phyloP scores from a whole-genome alignment of 2,113 vertebrate species.

The Chlamydotis undulata region DNA sequence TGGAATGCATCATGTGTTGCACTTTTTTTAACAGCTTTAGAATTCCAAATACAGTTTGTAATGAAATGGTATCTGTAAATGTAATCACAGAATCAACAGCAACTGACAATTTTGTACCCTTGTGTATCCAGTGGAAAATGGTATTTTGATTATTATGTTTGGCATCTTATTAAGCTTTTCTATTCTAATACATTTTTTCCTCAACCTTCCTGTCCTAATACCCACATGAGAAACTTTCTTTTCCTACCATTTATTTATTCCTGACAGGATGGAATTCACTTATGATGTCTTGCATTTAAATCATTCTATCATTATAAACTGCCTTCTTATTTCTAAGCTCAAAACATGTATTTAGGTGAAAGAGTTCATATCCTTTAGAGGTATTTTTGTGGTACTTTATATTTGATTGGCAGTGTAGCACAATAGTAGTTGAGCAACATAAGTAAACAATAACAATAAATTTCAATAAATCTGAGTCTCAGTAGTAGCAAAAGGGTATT shows the following conservation, averaged over 20 bases:
- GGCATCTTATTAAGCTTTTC: constrained; percentile 5
- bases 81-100: background rate
- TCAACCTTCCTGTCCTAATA: background rate
- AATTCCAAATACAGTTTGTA: constrained; percentile 4
- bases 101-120: background rate
- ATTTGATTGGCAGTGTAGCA: background rate
- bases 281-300: background rate
- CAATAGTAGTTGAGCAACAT: background rate
- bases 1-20: background rate
- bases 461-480: background rate
- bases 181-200: background rate
- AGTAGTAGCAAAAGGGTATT: background rate
- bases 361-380: background rate
- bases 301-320: background rate
- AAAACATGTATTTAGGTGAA: background rate
- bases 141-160: background rate
- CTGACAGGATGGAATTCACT: background rate
- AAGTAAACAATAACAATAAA: background rate
- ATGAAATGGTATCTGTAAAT: constrained; percentile 10
- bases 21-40: background rate
- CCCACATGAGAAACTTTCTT: background rate
- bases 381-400: background rate
- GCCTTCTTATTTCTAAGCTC: background rate
- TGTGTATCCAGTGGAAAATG: background rate
- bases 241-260: background rate